These are phyloP conservation scores for Lissonota sp. DNA, from an alignment of 2,888 invertebrate species.

Conservation along the genomic window DNA sequence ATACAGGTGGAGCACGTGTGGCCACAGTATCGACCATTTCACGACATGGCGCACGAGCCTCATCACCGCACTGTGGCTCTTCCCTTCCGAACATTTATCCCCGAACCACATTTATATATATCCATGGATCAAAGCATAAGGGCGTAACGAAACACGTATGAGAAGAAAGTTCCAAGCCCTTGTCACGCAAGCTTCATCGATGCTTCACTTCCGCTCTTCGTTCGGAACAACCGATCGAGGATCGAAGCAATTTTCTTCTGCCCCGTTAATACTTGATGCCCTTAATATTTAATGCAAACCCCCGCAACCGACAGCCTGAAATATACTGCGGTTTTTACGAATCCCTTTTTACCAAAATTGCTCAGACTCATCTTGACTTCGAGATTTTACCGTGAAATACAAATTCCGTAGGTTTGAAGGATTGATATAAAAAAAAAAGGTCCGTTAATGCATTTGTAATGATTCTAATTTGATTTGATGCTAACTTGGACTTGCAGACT, in stretches of 20 bases:
- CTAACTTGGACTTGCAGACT: too few species aligned
- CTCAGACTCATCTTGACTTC: not conserved
- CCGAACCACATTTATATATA: too few species aligned
- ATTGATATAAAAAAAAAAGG: too few species aligned
- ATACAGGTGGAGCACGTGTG: conserved; percentile 4
- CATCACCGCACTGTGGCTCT: not conserved
- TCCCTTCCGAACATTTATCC: not conserved
- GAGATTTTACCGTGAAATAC: too few species aligned
- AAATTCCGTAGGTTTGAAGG: too few species aligned
- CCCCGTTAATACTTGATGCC: conserved; percentile 65
- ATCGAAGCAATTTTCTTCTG: conserved; percentile 62
- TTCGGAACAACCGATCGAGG: conserved; percentile 14
- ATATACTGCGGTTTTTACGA: conserved; percentile 37
- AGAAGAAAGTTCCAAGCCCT: too few species aligned
- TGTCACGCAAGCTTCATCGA: too few species aligned
- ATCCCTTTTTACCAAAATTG: not conserved
- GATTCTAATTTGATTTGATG: too few species aligned
- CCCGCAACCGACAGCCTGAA: conserved; percentile 20
- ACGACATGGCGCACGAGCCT: conserved; percentile 6
- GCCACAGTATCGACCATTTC: conserved; percentile 22
- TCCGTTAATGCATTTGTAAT: too few species aligned
- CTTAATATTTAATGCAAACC: conserved; percentile 62
- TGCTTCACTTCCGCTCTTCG: conserved; percentile 12
- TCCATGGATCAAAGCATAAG: too few species aligned
- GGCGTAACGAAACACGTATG: too few species aligned